phyloP scores from a whole-genome alignment of 2,797 vertebrate genomes.

The Sebastes diaconus region DNA sequence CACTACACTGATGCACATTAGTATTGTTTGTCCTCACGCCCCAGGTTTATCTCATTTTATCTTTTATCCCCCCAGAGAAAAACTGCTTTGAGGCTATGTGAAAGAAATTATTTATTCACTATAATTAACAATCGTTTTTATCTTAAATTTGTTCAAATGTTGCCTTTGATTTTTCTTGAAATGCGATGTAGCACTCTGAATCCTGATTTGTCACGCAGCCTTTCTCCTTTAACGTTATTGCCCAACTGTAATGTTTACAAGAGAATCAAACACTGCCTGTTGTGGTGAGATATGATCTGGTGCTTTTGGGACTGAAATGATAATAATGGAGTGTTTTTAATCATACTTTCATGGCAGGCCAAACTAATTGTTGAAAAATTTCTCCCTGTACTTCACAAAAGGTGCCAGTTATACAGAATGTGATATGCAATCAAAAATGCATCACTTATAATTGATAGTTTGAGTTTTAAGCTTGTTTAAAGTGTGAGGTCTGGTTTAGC shows the following conservation, averaged over 20 bases:
- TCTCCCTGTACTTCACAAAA: neutral
- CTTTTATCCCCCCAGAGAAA: neutral
- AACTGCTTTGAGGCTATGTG: neutral
- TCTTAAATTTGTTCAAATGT: conserved; percentile 18
- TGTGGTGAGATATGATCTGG: conserved; percentile 44
- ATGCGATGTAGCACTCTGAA: conserved; percentile 20
- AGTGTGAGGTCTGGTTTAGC: conserved; percentile 4
- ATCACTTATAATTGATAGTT: conserved; percentile 14
- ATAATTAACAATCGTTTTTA: conserved; percentile 28
- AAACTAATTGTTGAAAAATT: conserved; percentile 26
- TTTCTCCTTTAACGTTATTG: conserved; percentile 29
- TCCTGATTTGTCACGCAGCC: conserved; percentile 27
- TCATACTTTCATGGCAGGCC: conserved; percentile 2
- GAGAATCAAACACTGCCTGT: conserved; percentile 67
- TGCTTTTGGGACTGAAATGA: conserved; percentile 46
- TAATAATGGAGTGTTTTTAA: conserved; percentile 25
- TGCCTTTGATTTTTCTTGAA: conserved; percentile 26
- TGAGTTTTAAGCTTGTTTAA: conserved; percentile 16
- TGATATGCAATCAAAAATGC: conserved; percentile 31
- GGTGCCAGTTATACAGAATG: conserved; percentile 5
- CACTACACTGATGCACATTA: conserved; percentile 34
- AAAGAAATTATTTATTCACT: conserved; percentile 4
- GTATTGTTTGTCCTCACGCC: neutral
- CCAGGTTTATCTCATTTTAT: conserved; percentile 10
- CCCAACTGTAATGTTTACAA: conserved; percentile 67